Base-by-base conservation (phyloP, 1,140 invertebrate species). In the Hylaeus volcanicus region DNA sequence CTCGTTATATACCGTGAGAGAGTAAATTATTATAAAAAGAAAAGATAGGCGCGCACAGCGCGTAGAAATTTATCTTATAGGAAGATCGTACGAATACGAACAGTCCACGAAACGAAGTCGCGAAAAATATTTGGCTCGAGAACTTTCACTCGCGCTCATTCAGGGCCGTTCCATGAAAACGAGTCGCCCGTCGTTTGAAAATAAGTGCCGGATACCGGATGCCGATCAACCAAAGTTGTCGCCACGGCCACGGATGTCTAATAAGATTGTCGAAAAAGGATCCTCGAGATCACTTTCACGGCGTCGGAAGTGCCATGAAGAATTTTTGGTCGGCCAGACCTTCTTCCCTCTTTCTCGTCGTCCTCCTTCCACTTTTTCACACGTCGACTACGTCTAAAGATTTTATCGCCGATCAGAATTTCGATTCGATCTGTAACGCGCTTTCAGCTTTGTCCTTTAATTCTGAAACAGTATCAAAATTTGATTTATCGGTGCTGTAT, bases 361-460 rank as follows among this genome's bases (percentile, higher is more conserved):
- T 96, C 96, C 95, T 95, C 95, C 94, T 45, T 45, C 6, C 6
- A 3, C 6, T 45, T 45, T 45, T 45, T 45, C 26, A 26, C 26
- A 26, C 26, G 26, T 26, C 26, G 26, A 26, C 26, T 26, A 26
- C 26, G 26, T 26, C 26, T 26, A 26, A 26, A 26, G 26, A 26
- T 26, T 26, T 26, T 26, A 26, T 26, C 26, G 26, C 26, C 26
- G 26, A 26, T 26, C 26, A 26, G 26, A 96, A 96, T 95, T 37
- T 1, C 6, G 39, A 15, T 39, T 9, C 43, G 5, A 45, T 45
- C 43, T 45, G 43, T 45, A 45, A 45, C 43, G 43, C 3, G 43
- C 5, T 5, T 45, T 45, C 5, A 45, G 2, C 43, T 3, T 45
- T 45, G 43, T 45, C 43, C 43, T 3, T 45, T 45, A 45, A 45